Evolutionary conservation across 1,140 invertebrate genomes (phyloP).

Genomic region (Chionoecetes opilio): DNA sequence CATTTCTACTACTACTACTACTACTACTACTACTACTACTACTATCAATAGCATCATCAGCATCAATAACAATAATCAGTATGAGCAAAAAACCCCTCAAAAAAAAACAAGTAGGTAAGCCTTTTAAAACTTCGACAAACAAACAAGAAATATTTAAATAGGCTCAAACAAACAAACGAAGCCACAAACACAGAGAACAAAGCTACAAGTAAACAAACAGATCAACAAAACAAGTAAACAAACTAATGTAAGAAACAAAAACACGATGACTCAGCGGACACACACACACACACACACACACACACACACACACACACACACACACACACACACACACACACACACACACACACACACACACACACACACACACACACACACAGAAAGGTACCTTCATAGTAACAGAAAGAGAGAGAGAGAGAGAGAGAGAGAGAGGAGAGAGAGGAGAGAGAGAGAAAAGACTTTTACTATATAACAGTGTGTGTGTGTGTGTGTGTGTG

Average conservation of each 20-base stretch:
- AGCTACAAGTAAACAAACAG: too few species aligned
- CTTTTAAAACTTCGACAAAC: too few species aligned
- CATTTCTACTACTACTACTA: neutral
- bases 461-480: neutral
- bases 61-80: neutral
- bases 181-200: too few species aligned
- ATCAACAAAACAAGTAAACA: neutral
- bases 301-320: slow-evolving; percentile 25
- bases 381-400: neutral
- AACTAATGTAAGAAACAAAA: neutral
- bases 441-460: neutral
- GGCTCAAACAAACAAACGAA: too few species aligned
- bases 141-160: too few species aligned
- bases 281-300: slow-evolving; percentile 45
- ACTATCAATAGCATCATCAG: neutral
- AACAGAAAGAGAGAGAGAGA: neutral
- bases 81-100: too few species aligned
- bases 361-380: slow-evolving; percentile 17
- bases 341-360: slow-evolving; percentile 48
- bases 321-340: slow-evolving; percentile 20
- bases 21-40: neutral
- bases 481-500: neutral
- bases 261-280: slow-evolving; percentile 1
- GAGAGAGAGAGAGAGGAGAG: neutral
- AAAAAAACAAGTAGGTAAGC: too few species aligned